Evolutionary conservation across 1,140 invertebrate species (phyloP), one percentile per base, ranked within the genome.

Genomic region (Bombus confusus): DNA sequence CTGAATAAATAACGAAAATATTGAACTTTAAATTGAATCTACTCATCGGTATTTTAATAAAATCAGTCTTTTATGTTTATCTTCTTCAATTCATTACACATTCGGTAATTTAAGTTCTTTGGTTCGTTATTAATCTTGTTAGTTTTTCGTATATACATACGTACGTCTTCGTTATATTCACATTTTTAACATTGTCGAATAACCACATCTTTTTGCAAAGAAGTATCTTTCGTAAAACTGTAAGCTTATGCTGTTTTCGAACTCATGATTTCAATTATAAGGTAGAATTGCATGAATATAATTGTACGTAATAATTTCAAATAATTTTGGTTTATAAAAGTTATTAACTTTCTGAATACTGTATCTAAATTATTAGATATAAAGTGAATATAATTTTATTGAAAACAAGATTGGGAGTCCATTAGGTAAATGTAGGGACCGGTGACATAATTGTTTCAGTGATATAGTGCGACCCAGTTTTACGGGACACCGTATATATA

Each of bases 391-490:
- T 22, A 68, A 68, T 68, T 68, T 37, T 22, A 12, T 37, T 37
- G 8, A 68, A 37, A 34, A 68, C 18, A 22, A 10, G 8, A 18
- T 25, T 10, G 34, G 3, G 18, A 68, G 18, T 68, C 18, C 66
- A 47, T 43, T 47, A 75, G 4, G n/a, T 28, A n/a, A 73, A 41
- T n/a, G 39, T 41, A 76, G 31, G 10, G 34, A 59, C 28, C 52
- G 59, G n/a, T 66, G 64, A 72, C 34, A 22, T 68, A 34, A 68
- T 41, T 34, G 39, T 59, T 59, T 72, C 47, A 72, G 34, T 52
- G 80, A 41, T 72, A 76, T 22, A 52, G 41, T 18, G 43, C 18
- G 72, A 76, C 59, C 57, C 72, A 76, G 43, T 83, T 83, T 47
- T 47, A 34, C 15, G 34, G 43, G 41, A n/a, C 37, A 52, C 62